These are phyloP conservation scores for Drosophila arizonae DNA, from an alignment of 1,140 invertebrate genomes.

Conservation along the genomic window DNA sequence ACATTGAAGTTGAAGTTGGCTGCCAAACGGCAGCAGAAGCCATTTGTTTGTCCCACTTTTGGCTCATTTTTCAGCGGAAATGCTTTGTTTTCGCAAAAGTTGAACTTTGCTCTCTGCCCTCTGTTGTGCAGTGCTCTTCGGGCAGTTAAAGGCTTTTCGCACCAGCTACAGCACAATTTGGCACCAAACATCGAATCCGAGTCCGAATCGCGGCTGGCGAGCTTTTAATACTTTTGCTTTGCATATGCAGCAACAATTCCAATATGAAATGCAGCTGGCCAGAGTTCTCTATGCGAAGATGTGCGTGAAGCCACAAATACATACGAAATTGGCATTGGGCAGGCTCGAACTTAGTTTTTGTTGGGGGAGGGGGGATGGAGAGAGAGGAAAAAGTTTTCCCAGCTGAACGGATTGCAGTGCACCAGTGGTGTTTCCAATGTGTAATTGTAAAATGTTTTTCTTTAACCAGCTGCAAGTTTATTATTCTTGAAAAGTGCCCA, in stretches of 20 bases:
- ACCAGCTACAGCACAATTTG: constrained; percentile 48
- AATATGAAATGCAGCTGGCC: not conserved
- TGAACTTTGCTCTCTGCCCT: constrained; percentile 53
- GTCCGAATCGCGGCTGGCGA: too few relatives aligned
- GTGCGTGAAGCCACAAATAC: constrained; percentile 40
- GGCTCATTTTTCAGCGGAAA: constrained; percentile 67
- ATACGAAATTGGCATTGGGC: constrained; percentile 23
- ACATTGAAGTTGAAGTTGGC: constrained; percentile 17
- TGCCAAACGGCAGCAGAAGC: constrained; percentile 9
- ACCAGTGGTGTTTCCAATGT: not conserved
- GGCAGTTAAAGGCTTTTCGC: constrained; percentile 72
- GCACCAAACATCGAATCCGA: not conserved
- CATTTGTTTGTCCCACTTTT: constrained; percentile 59
- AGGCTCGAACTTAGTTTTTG: too few relatives aligned
- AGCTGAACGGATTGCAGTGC: not conserved
- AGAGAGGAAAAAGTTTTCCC: constrained; percentile 38
- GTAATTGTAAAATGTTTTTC: constrained; percentile 73
- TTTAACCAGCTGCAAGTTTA: constrained; percentile 54
- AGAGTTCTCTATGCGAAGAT: too few relatives aligned
- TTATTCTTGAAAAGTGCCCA: constrained; percentile 68
- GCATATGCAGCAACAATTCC: not conserved
- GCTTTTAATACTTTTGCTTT: too few relatives aligned
- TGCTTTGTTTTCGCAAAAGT: constrained; percentile 63
- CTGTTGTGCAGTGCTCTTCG: constrained; percentile 39
- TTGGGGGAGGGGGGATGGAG: too few relatives aligned